Evolutionary conservation across 2,888 invertebrate genomes (phyloP).

Genomic region (Agrilus cyanescens): DNA sequence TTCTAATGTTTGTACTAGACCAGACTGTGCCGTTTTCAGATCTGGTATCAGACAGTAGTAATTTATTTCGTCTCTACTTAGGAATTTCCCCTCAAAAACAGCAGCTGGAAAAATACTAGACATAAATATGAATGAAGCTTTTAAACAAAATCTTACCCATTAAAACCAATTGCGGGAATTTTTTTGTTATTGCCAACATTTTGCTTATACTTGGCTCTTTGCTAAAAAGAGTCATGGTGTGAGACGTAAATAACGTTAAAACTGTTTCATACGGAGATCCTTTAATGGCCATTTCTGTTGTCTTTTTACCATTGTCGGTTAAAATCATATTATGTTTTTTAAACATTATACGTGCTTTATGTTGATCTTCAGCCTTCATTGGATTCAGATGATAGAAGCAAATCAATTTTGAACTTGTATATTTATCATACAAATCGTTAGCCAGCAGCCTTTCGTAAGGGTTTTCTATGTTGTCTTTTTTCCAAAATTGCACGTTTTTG

Average conservation of each 20-base stretch:
- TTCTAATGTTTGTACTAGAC: conserved; percentile 57
- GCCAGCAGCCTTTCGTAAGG: conserved; percentile 64
- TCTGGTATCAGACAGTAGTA: conserved; percentile 53
- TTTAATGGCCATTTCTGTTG: conserved; percentile 52
- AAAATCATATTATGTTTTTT: conserved; percentile 57
- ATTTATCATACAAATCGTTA: conserved; percentile 56
- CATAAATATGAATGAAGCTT: not conserved
- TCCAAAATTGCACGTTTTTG: conserved; percentile 20
- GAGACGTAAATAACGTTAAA: conserved; percentile 49
- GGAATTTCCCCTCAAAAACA: conserved; percentile 55
- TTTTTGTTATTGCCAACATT: conserved; percentile 54
- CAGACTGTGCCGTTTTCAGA: conserved; percentile 51
- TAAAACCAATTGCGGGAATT: conserved; percentile 57
- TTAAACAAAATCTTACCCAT: conserved; percentile 41
- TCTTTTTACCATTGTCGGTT: conserved; percentile 51
- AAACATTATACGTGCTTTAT: conserved; percentile 49
- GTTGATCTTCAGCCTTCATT: conserved; percentile 51
- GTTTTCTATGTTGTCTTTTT: conserved; percentile 41
- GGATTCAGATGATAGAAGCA: conserved; percentile 63
- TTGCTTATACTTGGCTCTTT: conserved; percentile 48
- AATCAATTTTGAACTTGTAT: conserved; percentile 59
- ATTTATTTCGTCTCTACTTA: conserved; percentile 57
- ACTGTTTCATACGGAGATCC: conserved; percentile 57
- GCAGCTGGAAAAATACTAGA: conserved; percentile 44
- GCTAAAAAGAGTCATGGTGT: conserved; percentile 58